Evolutionary conservation across 2,797 vertebrate genomes (phyloP), one percentile per base, ranked within the genome.

Genomic region (Huso huso): DNA sequence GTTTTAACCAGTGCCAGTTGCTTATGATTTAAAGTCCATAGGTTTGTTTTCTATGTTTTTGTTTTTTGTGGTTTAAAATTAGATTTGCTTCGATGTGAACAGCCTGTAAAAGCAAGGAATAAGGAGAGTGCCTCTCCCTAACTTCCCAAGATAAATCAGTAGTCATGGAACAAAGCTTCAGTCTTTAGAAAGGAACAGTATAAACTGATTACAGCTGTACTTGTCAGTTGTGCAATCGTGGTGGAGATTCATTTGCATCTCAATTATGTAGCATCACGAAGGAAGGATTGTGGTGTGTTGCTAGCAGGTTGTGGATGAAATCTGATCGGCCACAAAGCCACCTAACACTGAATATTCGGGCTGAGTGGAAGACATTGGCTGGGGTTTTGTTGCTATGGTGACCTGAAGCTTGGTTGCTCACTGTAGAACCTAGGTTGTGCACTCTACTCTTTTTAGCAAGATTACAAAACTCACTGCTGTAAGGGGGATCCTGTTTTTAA

Each of bases 191-290:
- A 80, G 75, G 75, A 55, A 48, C 78, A 78, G 79, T 78, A 76
- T 87, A 91, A 90, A 92, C 90, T 72, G 75, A 90, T 90, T 95
- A 91, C 93, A 94, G 92, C 93, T 95, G 93, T 92, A 88, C 90
- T 93, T 93, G 92, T 94, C 90, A 90, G 90, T 88, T 85, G 86
- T 91, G 37, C 4, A 37, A 37, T 37, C 94, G 89, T 88, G 91
- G 87, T 90, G 89, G 90, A 90, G 91, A 92, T 89, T 86, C 88
- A 95, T 95, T 95, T 94, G 93, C 94, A 94, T 95, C 91, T 95
- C 92, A 95, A 94, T 94, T 92, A 90, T 85, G 84, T 86, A 86
- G 76, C 87, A 86, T 82, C 85, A 75, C 76, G 86, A 83, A 85
- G 83, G 87, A 86, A 88, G 83, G 82, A 67, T 74, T 75, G 80